Evolutionary conservation across 1,140 invertebrate species (phyloP).

Genomic region (Drosophila sturtevanti): DNA sequence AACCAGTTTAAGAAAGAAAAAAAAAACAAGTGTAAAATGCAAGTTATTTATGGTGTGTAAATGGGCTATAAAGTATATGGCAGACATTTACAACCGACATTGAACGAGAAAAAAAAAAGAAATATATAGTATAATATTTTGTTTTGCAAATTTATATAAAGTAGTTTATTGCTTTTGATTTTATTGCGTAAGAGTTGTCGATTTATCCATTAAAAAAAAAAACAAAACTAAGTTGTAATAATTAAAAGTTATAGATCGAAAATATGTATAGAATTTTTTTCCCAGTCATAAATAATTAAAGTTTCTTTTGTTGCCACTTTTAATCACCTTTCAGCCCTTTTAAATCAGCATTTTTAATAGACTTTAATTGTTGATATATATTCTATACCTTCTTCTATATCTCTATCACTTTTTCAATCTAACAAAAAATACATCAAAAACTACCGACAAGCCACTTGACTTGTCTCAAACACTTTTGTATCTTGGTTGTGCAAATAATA

Average conservation of each 20-base stretch:
- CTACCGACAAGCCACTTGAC: slow-evolving; percentile 30
- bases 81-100: slow-evolving; percentile 7
- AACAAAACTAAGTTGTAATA: neutral
- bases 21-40: neutral
- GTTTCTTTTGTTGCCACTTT: no score
- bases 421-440: slow-evolving; percentile 25
- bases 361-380: no score
- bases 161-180: no score
- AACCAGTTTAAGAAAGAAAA: slow-evolving; percentile 40
- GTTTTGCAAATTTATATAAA: no score
- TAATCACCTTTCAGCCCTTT: no score
- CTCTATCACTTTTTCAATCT: no score
- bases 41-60: slow-evolving; percentile 44
- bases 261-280: no score
- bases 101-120: neutral
- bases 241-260: no score
- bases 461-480: slow-evolving; percentile 23
- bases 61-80: neutral
- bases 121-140: neutral
- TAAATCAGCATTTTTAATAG: no score
- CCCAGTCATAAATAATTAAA: no score
- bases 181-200: no score
- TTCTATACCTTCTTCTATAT: no score
- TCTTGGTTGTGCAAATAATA: neutral
- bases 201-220: neutral